These are phyloP conservation scores for Andricus curvator DNA, from an alignment of 2,888 invertebrate species.

Conservation along the genomic window DNA sequence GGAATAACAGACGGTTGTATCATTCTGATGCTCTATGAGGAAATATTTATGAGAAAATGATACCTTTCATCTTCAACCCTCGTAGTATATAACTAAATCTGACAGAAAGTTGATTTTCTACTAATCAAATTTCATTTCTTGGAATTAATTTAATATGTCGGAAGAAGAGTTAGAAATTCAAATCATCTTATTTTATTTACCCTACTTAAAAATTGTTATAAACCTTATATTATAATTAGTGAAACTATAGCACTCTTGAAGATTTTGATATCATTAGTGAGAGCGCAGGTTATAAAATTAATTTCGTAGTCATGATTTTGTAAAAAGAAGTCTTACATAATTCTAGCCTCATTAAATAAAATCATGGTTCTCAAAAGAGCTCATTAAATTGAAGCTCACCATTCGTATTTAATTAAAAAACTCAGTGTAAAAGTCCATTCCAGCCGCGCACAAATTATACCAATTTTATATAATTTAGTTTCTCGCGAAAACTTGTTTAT, in stretches of 20 bases:
- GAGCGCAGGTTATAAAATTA: neutral
- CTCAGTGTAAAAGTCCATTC: neutral
- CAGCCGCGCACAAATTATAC: neutral
- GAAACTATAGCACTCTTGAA: neutral
- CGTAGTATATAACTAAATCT: too few species aligned
- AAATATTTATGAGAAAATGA: neutral
- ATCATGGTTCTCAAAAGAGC: neutral
- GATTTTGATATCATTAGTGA: neutral
- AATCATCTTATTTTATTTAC: too few species aligned
- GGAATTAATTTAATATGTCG: neutral
- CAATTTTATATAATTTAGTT: neutral
- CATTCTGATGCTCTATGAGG: too few species aligned
- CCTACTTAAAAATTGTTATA: neutral
- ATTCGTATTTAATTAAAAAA: neutral
- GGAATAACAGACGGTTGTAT: too few species aligned
- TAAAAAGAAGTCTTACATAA: neutral
- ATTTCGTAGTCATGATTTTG: neutral
- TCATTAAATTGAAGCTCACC: neutral
- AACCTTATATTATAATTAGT: neutral
- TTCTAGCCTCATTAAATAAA: neutral
- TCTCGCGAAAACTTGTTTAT: neutral
- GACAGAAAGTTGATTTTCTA: too few species aligned
- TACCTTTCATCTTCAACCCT: too few species aligned
- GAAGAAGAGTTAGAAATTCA: neutral
- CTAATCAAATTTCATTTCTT: neutral